Conservation (phyloP, 2,888 invertebrate species). For the Dorcus parallelipipedus region DNA sequence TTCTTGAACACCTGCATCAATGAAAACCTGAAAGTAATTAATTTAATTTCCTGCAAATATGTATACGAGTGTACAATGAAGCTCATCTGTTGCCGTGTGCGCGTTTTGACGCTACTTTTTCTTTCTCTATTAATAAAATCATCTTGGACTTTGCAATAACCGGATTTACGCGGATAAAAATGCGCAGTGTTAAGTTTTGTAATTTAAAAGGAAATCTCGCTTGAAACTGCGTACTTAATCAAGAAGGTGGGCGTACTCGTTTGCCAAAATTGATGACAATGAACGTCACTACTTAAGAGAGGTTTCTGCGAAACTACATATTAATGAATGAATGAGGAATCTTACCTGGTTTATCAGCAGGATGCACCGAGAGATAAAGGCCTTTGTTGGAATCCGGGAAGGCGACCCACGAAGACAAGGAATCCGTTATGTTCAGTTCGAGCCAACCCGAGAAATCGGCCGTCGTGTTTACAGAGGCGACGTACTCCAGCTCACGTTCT, state of each 20-base stretch:
- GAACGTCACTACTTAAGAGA: not conserved
- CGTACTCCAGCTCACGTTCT: slow-evolving; percentile 68
- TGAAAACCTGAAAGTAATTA: no score
- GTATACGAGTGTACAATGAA: no score
- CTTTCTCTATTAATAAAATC: no score
- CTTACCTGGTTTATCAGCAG: slow-evolving; percentile 65
- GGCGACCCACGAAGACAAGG: slow-evolving; percentile 75
- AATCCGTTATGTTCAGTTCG: slow-evolving; percentile 77
- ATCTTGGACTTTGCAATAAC: no score
- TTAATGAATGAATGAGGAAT: not conserved
- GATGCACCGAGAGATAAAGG: slow-evolving; percentile 76
- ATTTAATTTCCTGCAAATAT: no score
- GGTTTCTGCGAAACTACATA: not conserved
- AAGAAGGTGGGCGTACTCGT: not conserved
- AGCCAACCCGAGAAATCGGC: slow-evolving; percentile 80
- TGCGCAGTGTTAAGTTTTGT: no score
- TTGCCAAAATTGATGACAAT: not conserved
- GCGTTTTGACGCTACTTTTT: no score
- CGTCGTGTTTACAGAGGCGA: slow-evolving; percentile 75
- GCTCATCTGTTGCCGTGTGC: no score
- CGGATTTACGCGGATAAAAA: no score
- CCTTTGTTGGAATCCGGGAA: slow-evolving; percentile 80
- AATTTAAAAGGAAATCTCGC: not conserved
- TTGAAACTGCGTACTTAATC: not conserved
- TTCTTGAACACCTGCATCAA: no score